A percentile compares a stretch with the other conserved stretches of the same genome.
phyloP scores from a whole-genome alignment of 2,797 vertebrate genomes.

The Sebastes oblongus region DNA sequence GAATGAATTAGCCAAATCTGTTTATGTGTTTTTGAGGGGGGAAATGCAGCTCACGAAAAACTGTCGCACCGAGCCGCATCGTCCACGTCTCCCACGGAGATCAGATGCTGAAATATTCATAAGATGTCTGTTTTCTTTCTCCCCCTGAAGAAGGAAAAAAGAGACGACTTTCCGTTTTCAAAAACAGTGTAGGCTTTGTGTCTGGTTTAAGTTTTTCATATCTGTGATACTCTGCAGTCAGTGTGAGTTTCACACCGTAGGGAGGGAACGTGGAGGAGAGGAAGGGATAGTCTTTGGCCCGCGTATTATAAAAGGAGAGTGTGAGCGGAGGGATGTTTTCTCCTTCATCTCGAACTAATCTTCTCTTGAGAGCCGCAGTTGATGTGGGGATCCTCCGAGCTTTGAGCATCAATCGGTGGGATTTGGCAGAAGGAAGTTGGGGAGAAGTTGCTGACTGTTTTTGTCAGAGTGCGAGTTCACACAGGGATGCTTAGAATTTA shows the following conservation, averaged over 20 bases:
- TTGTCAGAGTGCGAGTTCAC: conserved; percentile 56
- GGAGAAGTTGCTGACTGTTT: conserved; percentile 61
- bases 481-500: conserved; percentile 49
- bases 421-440: conserved; percentile 67
- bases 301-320: conserved; percentile 38
- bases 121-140: conserved; percentile 58
- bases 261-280: conserved; percentile 45
- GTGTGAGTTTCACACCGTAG: conserved; percentile 61
- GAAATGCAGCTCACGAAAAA: conserved; percentile 40
- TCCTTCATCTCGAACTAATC: conserved; percentile 72
- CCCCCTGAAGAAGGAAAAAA: conserved; percentile 26
- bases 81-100: conserved; percentile 68
- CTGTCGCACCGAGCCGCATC: conserved; percentile 36
- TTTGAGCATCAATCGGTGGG: conserved; percentile 74
- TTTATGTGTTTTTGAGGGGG: conserved; percentile 55
- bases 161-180: conserved; percentile 50
- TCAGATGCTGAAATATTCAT: conserved; percentile 80
- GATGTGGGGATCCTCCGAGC: conserved; percentile 68
- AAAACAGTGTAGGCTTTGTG: conserved; percentile 65
- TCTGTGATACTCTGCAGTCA: conserved; percentile 66
- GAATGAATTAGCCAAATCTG: conserved; percentile 66
- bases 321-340: conserved; percentile 49
- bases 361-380: conserved; percentile 68
- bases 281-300: conserved; percentile 55
- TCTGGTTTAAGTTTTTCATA: conserved; percentile 60